These are phyloP conservation scores for Ceratina australensis DNA, from an alignment of 1,140 invertebrate genomes.

Conservation along the genomic window DNA sequence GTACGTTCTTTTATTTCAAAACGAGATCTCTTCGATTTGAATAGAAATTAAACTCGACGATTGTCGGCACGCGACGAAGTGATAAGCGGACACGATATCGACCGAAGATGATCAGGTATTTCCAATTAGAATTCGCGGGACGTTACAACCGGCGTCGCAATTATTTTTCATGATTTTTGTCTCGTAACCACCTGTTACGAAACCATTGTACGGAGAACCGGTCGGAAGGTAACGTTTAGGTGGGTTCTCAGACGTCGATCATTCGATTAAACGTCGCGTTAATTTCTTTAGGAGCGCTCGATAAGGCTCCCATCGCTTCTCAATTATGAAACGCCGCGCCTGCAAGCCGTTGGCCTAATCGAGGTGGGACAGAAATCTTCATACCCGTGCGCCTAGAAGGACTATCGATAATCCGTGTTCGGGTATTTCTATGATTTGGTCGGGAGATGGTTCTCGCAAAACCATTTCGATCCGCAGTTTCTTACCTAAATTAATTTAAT, in stretches of 20 bases:
- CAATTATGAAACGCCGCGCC: slow-evolving; percentile 11
- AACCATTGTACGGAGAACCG: neutral
- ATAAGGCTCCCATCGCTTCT: slow-evolving; percentile 1
- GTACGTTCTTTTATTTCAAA: no score
- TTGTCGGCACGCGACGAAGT: no score
- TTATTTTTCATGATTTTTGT: neutral
- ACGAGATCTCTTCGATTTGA: neutral
- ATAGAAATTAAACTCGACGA: neutral
- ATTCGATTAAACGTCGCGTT: neutral
- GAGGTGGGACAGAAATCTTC: neutral
- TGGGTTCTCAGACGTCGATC: neutral
- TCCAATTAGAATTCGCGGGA: no score
- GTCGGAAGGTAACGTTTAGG: neutral
- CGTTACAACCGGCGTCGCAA: neutral
- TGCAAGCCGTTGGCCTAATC: slow-evolving; percentile 1
- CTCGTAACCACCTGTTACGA: neutral
- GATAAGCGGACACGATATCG: no score
- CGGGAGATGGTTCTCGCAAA: neutral
- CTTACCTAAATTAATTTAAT: neutral
- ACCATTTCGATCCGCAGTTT: neutral
- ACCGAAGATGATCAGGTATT: no score
- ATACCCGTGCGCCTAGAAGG: neutral
- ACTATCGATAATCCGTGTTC: neutral
- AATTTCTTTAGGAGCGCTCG: slow-evolving; percentile 6
- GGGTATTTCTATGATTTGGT: no score